Base-by-base conservation (phyloP, 1,140 invertebrate species). In the Triops cancriformis region DNA sequence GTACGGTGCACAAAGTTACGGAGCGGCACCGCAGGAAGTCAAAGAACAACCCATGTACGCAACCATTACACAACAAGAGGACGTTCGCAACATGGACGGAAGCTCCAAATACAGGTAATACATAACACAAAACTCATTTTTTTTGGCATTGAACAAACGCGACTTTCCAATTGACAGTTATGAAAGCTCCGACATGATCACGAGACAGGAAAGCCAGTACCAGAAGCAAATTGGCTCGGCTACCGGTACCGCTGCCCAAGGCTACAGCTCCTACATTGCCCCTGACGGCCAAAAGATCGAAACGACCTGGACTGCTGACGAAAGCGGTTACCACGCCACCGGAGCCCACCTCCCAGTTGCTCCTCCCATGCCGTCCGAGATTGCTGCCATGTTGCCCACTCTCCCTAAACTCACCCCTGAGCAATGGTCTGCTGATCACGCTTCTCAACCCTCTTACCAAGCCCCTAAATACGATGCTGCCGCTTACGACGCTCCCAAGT, bases 301-400 rank as follows among this genome's bases (percentile, higher is more conserved):
- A 18, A 31, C 81, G 31, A 18, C 42, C 37, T 80, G 79, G 73
- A 72, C 45, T 3, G 80, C 80, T 31, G 80, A 80, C 42, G 80
- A 80, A 73, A 77, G 74, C 74, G 80, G 80, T 23, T 82, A 79
- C 78, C 42, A 41, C 4, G 77, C 81, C 0, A 42, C 72, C 10
- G 81, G 81, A n/a, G 77, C 81, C 42, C 81, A 81, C 75, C 75
- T 81, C 31, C 81, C 81, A 1, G 45, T 11, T n/a, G 78, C 80
- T 31, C 80, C 80, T 23, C 77, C 80, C 0, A n/a, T 74, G 1
- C 79, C 80, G 2, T 7, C 45, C 2, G 45, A 64, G 1, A 64
- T 64, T 64, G 45, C 45, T 64, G 45, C 31, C 31, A 37, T 37
- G 31, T 37, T 37, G 31, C 31, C 31, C 31, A 37, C 31, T 37